Evolutionary conservation across 2,888 invertebrate species (phyloP).

Genomic region (Resseliella maxima): DNA sequence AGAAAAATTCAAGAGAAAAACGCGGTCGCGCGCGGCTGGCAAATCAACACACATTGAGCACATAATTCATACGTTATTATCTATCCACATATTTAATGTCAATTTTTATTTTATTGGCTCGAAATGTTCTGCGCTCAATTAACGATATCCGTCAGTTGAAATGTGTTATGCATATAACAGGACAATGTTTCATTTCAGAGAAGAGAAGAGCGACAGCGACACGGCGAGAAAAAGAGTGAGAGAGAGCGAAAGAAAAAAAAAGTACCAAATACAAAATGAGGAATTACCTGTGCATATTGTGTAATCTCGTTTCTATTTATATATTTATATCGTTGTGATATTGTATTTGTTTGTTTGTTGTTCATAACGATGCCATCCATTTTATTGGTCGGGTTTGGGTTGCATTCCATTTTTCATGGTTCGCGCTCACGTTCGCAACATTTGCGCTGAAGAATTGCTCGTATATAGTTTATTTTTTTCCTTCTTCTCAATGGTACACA

Average conservation of each 20-base stretch:
- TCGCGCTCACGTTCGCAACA: background rate
- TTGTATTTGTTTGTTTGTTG: background rate
- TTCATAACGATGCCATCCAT: background rate
- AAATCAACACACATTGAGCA: conserved; percentile 29
- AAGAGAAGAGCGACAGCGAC: no score
- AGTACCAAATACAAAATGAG: background rate
- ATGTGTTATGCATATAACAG: background rate
- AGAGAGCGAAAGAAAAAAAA: background rate
- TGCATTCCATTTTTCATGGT: background rate
- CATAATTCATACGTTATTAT: conserved; percentile 37
- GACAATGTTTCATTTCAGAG: conserved; percentile 25
- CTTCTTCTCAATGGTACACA: background rate
- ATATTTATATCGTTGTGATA: background rate
- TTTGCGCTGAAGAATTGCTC: background rate
- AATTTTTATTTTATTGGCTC: conserved; percentile 46
- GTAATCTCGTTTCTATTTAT: conserved; percentile 28
- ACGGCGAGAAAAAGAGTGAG: background rate
- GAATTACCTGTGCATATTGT: conserved; percentile 20
- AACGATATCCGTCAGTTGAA: conserved; percentile 45
- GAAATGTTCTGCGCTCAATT: conserved; percentile 39
- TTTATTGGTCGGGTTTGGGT: background rate
- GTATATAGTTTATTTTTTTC: background rate
- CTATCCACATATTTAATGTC: conserved; percentile 43
- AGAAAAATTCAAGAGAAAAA: background rate
- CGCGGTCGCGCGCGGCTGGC: background rate